Base-by-base conservation (phyloP, 2,888 invertebrate genomes). In the Salpingus planirostris region DNA sequence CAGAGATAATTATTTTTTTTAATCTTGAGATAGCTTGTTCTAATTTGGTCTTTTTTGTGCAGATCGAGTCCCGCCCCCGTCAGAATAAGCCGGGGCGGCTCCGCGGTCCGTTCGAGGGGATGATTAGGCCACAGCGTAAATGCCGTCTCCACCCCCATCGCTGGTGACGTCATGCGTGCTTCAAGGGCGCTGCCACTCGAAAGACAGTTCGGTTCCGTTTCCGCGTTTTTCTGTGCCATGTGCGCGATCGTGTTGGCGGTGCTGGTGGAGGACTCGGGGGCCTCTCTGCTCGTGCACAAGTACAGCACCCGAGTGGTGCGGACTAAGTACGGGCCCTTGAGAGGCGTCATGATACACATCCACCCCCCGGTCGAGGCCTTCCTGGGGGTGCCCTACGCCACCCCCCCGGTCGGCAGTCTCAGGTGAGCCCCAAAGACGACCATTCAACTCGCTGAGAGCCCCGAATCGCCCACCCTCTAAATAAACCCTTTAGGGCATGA, bases 361-460 rank as follows among this genome's bases (percentile, higher is more conserved):
- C 77, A 82, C 62, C 84, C 82, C 41, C 76, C 76, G 40, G 89
- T 93, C 48, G 92, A 93, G 67, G 88, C 88, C 11, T 95, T 88
- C 64, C 76, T 91, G 40, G 93, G 93, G 40, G 86, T 95, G 47
- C 92, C 91, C 23, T 95, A 92, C 69, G 93, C 92, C 21, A 88
- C 91, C 43, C 85, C 92, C 42, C 91, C 91, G 7, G 74, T 86
- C 46, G 90, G 90, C 49, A 82, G 86, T 58, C 74, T 93, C 54
- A 82, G 93, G 81, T 80, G 65, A 69, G 58, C 44, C 27, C 14
- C 7, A 13, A 24, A n/a, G n/a, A n/a, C n/a, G n/a, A n/a, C n/a
- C n/a, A n/a, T n/a, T n/a, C n/a, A n/a, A n/a, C n/a, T n/a, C n/a
- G n/a, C n/a, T n/a, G n/a, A n/a, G n/a, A n/a, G n/a, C n/a, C n/a